A percentile compares a stretch with the other conserved stretches of the same genome.
These are phyloP conservation scores for Hemichromis elongatus DNA, from an alignment of 2,113 vertebrate species.

Conservation along the genomic window DNA sequence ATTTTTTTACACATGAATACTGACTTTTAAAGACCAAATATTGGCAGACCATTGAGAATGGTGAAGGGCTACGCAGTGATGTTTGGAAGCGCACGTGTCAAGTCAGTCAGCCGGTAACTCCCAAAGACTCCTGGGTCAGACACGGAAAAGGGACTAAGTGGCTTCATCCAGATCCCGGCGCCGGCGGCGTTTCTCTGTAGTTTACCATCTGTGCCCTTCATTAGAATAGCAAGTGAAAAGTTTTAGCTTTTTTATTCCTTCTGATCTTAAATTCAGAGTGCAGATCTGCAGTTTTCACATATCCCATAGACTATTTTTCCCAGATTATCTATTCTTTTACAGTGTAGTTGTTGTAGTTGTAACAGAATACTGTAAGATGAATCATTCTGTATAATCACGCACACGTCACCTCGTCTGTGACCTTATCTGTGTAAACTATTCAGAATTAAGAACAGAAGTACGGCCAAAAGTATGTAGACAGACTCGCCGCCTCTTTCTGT, in stretches of 20 bases:
- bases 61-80: conserved; percentile 45
- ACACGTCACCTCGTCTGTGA: not conserved
- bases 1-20: conserved; percentile 6
- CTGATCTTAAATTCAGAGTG: not conserved
- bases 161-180: not conserved
- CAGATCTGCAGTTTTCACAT: not conserved
- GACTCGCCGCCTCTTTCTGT: rapidly evolving
- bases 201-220: conserved; percentile 38
- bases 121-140: not conserved
- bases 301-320: not conserved
- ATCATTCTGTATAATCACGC: not conserved
- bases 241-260: not conserved
- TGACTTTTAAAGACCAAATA: conserved; percentile 41
- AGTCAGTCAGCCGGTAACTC: not conserved
- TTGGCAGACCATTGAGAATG: not conserved
- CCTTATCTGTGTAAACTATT: not conserved
- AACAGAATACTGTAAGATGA: conserved; percentile 1
- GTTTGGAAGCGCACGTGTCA: not conserved
- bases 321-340: conserved; percentile 9
- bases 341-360: not conserved
- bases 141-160: not conserved
- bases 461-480: not conserved
- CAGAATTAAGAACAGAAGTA: not conserved
- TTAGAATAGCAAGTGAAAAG: not conserved
- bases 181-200: not conserved